These are phyloP conservation scores for Branchinecta lindahli DNA, from an alignment of 1,140 invertebrate genomes.

Conservation along the genomic window DNA sequence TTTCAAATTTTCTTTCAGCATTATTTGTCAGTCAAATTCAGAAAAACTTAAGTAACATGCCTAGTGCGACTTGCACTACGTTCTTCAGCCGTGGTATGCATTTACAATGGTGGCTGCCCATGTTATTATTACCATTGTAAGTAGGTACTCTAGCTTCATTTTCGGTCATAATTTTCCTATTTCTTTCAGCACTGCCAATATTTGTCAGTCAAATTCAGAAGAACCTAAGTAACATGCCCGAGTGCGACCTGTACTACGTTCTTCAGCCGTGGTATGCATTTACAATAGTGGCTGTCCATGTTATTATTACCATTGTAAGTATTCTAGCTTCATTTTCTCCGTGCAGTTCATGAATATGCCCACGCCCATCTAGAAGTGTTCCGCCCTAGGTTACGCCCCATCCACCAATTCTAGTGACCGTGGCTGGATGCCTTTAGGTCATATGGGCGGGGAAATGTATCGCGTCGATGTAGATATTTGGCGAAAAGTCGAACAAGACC, in stretches of 20 bases:
- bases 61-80: conserved; percentile 24
- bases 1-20: conserved; percentile 18
- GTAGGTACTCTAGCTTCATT: too few species aligned
- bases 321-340: neutral
- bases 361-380: too few species aligned
- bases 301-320: neutral
- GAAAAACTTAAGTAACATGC: conserved; percentile 17
- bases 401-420: too few species aligned
- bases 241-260: conserved; percentile 25
- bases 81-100: conserved; percentile 14
- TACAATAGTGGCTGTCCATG: neutral
- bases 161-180: neutral
- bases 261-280: conserved; percentile 12
- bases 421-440: too few species aligned
- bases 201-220: conserved; percentile 17
- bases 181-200: conserved; percentile 22
- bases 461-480: too few species aligned
- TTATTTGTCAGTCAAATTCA: conserved; percentile 18
- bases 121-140: neutral
- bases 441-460: too few species aligned
- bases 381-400: too few species aligned
- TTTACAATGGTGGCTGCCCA: neutral
- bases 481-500: too few species aligned
- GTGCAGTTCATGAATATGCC: too few species aligned
- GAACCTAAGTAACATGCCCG: conserved; percentile 18